Base-by-base conservation (phyloP, 1,140 invertebrate species). In the Drosophila kurseongensis region DNA sequence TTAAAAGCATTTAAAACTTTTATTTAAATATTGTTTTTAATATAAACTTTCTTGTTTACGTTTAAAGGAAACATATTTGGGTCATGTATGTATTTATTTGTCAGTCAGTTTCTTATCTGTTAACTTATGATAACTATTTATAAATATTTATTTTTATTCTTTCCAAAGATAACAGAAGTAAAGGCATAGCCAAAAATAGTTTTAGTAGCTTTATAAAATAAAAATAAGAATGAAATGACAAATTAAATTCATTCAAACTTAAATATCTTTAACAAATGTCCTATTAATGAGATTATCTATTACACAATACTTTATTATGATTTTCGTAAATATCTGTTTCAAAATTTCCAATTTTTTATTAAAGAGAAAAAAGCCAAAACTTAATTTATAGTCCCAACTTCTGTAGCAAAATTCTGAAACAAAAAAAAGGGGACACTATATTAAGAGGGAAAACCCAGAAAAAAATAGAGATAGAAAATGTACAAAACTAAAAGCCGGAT, bases 401-500 rank as follows among this genome's bases (percentile, higher is more conserved):
- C 1, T 23, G 18, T n/a, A 16, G 10, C 18, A 32, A 14, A 35
- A 23, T 6, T 23, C 32, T 14, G 12, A 14, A n/a, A 35, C 18
- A 16, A 38, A 40, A 23, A 40, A 47, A 23, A 0, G 9, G 9
- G 32, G 10, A 45, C 35, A 38, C 10, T n/a, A 38, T 47, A 56
- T 40, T 55, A 13, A 68, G 5, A 38, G 35, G 7, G 3, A 7
- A 29, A 14, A 16, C 2, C 23, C 9, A 16, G 5, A 42, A 54
- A 45, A 32, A 45, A 55, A 48, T 45, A 8, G 7, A 45, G 36
- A 45, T 48, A 45, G 32, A 45, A 58, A 69, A 51, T 59, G 45
- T 59, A 73, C 7, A 52, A 79, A 79, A 83, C 80, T 79, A 83
- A 83, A 83, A 84, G 75, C 79, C 75, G 80, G 80, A 83, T 61